Percentiles rank a stretch among this genome's conserved stretches.
phyloP scores from a whole-genome alignment of 64 coral and sea anemone species.

The Montipora efflorescens region DNA sequence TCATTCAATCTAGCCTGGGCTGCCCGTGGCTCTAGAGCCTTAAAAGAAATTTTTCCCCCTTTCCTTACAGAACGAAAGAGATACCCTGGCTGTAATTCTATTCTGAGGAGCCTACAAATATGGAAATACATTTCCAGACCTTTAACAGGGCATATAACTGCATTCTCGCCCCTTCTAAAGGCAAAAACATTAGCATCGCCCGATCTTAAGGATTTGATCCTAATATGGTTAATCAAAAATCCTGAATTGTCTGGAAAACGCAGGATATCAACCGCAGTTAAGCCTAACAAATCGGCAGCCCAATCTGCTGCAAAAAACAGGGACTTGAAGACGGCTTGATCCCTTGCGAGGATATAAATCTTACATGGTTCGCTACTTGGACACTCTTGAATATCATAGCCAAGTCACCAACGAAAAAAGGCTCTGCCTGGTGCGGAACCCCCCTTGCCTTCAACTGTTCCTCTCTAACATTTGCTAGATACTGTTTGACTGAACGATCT shows the following conservation, averaged over 20 bases:
- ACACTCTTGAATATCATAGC: slow-evolving; percentile 4
- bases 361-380: neutral
- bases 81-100: slow-evolving; percentile 4
- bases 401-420: neutral
- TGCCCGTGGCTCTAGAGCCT: neutral
- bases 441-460: slow-evolving; percentile 24
- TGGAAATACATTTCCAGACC: slow-evolving; percentile 15
- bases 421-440: neutral
- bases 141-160: neutral
- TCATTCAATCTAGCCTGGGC: slow-evolving; percentile 23
- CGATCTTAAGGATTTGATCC: slow-evolving; percentile 29
- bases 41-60: neutral
- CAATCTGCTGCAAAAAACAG: slow-evolving; percentile 38
- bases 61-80: neutral
- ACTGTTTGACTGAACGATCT: neutral
- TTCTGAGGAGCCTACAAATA: slow-evolving; percentile 11
- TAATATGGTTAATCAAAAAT: slow-evolving; percentile 35
- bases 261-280: neutral
- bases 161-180: neutral
- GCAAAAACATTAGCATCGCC: slow-evolving; percentile 32
- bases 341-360: slow-evolving; percentile 26
- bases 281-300: slow-evolving; percentile 9
- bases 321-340: slow-evolving; percentile 16
- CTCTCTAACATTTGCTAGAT: slow-evolving; percentile 11
- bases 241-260: slow-evolving; percentile 36